Evolutionary conservation across 2,888 invertebrate genomes (phyloP), one percentile per base, ranked within the genome.

Genomic region (Cephus pygmeus): DNA sequence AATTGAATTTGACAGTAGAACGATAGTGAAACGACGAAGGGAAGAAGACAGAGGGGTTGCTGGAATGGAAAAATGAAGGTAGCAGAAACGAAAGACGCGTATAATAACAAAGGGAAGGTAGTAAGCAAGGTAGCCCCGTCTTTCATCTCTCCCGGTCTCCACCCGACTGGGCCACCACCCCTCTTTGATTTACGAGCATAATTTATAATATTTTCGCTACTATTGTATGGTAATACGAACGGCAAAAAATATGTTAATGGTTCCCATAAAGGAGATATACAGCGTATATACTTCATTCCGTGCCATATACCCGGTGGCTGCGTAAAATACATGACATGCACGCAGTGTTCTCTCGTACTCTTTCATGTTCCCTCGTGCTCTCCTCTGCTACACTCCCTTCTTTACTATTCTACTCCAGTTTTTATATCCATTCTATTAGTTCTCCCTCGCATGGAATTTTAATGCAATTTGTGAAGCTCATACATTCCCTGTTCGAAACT

Each of bases 191-290:
- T 90, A 90, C 90, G 88, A 87, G 87, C 86, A 88, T 89, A 89
- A 90, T 89, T 90, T 90, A 89, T 90, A 90, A 90, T 90, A 90
- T 90, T 90, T 90, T 90, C 89, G 87, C 90, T 88, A 89, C 90
- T 90, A 90, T 90, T 90, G 90, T 90, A 90, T 90, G 90, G 89
- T 90, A 90, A 90, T 90, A 87, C 87, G 88, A 85, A 85, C 87
- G 86, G 89, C 88, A 90, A 90, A 90, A 90, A 90, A 90, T 90
- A 90, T 90, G 90, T 90, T 90, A 90, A 90, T 90, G 90, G 90
- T 88, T 87, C 88, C 90, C 88, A 90, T 90, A 90, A 90, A 90
- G 89, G 88, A 90, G 88, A 90, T 90, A 90, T 90, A 90, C 88
- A 86, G 87, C 87, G 84, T 85, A 85, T 86, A 86, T 90, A 88